Percentiles rank a stretch among this genome's conserved stretches.
Conservation (phyloP, 2,797 vertebrate species). For the Xyrichtys novacula region DNA sequence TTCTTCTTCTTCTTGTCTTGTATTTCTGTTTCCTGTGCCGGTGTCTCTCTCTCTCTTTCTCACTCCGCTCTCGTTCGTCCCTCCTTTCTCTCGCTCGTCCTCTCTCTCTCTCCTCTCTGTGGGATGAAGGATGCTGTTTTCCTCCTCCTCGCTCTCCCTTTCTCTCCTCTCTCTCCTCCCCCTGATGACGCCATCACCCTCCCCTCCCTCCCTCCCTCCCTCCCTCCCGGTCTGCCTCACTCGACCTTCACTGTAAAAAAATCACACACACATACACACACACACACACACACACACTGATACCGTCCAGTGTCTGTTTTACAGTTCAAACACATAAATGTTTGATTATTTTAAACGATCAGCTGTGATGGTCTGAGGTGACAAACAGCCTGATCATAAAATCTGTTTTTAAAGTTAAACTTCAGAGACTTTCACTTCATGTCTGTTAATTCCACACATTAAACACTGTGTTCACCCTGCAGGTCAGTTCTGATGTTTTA, state of each 20-base stretch:
- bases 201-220: slow-evolving; percentile 21
- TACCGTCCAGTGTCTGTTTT: too few species aligned
- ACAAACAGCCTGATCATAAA: too few species aligned
- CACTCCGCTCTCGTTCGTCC: slow-evolving; percentile 29
- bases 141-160: slow-evolving; percentile 29
- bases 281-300: too few species aligned
- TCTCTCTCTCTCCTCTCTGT: slow-evolving; percentile 41
- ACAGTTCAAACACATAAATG: too few species aligned
- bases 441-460: too few species aligned
- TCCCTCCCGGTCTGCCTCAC: slow-evolving; percentile 26
- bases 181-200: slow-evolving; percentile 56
- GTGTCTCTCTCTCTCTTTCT: slow-evolving; percentile 15
- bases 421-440: too few species aligned
- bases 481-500: too few species aligned
- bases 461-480: too few species aligned
- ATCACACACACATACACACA: neutral
- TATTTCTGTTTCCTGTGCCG: slow-evolving; percentile 26
- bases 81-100: slow-evolving; percentile 26
- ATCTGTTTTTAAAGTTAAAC: too few species aligned
- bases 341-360: too few species aligned
- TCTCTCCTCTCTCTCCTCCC: slow-evolving; percentile 40
- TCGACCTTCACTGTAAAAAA: slow-evolving; percentile 51
- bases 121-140: slow-evolving; percentile 63
- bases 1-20: slow-evolving; percentile 5
- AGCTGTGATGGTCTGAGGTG: too few species aligned